Evolutionary conservation across 2,113 vertebrate genomes (phyloP).

Genomic region (Gallinago jamesoni): DNA sequence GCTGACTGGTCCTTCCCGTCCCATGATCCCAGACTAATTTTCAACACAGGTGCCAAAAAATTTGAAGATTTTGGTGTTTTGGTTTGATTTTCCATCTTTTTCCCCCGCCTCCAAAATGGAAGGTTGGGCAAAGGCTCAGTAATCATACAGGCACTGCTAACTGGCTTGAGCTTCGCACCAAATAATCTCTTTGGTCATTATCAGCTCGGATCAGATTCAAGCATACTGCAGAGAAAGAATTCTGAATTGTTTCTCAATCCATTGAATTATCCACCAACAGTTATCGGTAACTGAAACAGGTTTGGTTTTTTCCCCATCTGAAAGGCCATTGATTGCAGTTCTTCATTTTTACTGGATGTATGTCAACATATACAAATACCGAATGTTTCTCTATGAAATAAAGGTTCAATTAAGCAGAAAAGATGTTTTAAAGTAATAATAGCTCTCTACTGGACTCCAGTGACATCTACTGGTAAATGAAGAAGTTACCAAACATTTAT

Average conservation of each 20-base stretch:
- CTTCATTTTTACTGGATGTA: neutral
- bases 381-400: neutral
- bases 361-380: neutral
- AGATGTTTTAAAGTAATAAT: neutral
- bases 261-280: neutral
- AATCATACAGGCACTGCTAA: neutral
- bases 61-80: neutral
- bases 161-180: neutral
- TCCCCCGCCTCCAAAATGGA: neutral
- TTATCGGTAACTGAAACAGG: neutral
- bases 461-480: slow-evolving; percentile 60
- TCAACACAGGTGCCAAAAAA: neutral
- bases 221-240: neutral
- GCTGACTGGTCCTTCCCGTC: neutral
- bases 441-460: slow-evolving; percentile 32
- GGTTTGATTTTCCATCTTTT: neutral
- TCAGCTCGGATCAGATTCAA: neutral
- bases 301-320: neutral
- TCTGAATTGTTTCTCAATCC: neutral
- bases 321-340: neutral
- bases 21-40: neutral
- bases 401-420: neutral
- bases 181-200: neutral
- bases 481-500: neutral
- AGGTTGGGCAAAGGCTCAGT: neutral